phyloP scores from a whole-genome alignment of 2,888 invertebrate species.

The Sicus ferrugineus region DNA sequence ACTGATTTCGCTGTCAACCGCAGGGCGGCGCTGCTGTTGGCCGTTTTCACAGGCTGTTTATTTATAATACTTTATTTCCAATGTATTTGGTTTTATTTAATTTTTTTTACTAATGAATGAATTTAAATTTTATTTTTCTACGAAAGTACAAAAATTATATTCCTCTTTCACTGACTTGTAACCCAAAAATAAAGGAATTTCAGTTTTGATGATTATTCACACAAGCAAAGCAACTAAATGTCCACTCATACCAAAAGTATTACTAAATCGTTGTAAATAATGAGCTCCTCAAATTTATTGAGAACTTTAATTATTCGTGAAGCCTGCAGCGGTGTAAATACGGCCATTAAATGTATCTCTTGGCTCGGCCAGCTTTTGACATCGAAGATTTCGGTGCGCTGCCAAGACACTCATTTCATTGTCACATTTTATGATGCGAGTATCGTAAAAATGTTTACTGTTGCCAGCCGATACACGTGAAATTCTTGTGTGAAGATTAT shows the following conservation, averaged over 20 bases:
- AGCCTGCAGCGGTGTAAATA: neutral
- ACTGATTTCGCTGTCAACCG: neutral
- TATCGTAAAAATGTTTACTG: constrained; percentile 11
- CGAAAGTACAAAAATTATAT: too few species aligned
- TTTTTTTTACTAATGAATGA: too few species aligned
- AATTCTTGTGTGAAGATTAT: constrained; percentile 15
- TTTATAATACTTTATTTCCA: too few species aligned
- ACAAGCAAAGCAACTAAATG: too few species aligned
- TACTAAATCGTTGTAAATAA: neutral
- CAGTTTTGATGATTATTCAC: too few species aligned
- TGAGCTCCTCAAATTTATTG: neutral
- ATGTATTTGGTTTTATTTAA: too few species aligned
- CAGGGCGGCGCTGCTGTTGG: too few species aligned
- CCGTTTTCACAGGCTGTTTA: too few species aligned
- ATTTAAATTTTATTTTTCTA: too few species aligned
- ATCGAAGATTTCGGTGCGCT: neutral
- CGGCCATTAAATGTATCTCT: neutral
- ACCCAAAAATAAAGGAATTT: too few species aligned
- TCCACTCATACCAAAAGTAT: neutral
- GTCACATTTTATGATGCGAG: constrained; percentile 26
- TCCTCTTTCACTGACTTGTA: too few species aligned
- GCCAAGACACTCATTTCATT: neutral
- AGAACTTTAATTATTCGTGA: neutral
- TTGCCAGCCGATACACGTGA: constrained; percentile 22
- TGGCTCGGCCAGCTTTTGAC: neutral